These are phyloP conservation scores for Ypsolopha scabrella DNA, from an alignment of 2,888 invertebrate genomes.

Conservation along the genomic window DNA sequence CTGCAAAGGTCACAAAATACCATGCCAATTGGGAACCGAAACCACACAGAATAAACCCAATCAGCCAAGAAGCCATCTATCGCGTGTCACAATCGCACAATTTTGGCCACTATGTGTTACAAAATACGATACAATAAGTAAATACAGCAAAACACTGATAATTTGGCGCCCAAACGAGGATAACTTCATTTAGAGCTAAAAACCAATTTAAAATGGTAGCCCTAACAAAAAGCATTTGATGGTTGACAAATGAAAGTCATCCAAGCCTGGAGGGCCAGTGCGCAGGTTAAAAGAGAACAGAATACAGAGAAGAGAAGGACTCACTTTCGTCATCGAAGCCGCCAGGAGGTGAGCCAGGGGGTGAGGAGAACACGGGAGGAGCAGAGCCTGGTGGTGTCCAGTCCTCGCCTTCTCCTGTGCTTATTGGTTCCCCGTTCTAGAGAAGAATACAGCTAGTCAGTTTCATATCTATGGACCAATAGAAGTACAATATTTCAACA, in stretches of 20 bases:
- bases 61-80: slow-evolving; percentile 43
- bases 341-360: slow-evolving; percentile 67
- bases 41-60: slow-evolving; percentile 35
- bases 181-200: slow-evolving; percentile 15
- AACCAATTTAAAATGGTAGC: not conserved
- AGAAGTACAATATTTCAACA: not conserved
- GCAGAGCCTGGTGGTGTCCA: slow-evolving; percentile 81
- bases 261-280: slow-evolving; percentile 21
- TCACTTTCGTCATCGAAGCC: slow-evolving; percentile 44
- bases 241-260: slow-evolving; percentile 15
- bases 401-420: slow-evolving; percentile 64
- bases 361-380: slow-evolving; percentile 80
- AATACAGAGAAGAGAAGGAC: slow-evolving; percentile 10
- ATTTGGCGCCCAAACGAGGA: slow-evolving; percentile 19
- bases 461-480: too few species aligned
- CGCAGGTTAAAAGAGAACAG: slow-evolving; percentile 9
- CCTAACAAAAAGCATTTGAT: not conserved
- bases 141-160: slow-evolving; percentile 22
- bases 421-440: slow-evolving; percentile 79
- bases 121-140: slow-evolving; percentile 15
- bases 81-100: slow-evolving; percentile 25
- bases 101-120: slow-evolving; percentile 22
- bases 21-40: slow-evolving; percentile 47
- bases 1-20: slow-evolving; percentile 13
- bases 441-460: not conserved